Evolutionary conservation across 2,113 vertebrate genomes (phyloP).

Genomic region (Nothocercus nigrocapillus): DNA sequence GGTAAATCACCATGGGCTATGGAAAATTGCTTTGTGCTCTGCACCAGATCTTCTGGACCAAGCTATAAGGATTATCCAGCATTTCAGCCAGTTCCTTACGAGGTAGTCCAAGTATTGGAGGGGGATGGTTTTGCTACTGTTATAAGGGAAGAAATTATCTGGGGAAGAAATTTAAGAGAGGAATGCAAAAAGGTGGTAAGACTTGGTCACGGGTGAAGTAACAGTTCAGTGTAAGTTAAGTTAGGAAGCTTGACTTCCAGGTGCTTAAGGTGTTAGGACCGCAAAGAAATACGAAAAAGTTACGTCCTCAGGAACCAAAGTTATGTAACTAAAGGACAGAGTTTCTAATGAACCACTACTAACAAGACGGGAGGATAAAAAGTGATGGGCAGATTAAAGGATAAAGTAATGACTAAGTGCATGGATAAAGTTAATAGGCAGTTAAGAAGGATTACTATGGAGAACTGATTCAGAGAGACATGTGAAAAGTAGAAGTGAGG

Average conservation of each 20-base stretch:
- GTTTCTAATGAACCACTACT: constrained; percentile 20
- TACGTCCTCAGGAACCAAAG: background rate
- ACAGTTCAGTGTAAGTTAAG: background rate
- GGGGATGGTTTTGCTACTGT: background rate
- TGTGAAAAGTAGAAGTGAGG: background rate
- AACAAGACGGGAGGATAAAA: constrained; percentile 2
- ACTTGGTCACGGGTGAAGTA: background rate
- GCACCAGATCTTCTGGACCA: background rate
- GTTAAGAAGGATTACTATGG: constrained; percentile 26
- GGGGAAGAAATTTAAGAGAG: background rate
- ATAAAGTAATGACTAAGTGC: constrained; percentile 44
- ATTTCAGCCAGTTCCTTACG: background rate
- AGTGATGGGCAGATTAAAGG: constrained; percentile 40
- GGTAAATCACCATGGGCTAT: background rate
- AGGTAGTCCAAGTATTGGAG: background rate
- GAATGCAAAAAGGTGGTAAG: background rate
- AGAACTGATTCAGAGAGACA: background rate
- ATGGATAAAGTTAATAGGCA: constrained; percentile 28
- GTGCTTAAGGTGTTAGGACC: background rate
- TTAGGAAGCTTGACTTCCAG: background rate
- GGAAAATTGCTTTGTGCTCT: background rate
- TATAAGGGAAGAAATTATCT: background rate
- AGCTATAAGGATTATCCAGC: background rate
- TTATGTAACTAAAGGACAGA: background rate
- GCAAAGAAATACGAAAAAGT: background rate